Base-by-base conservation (phyloP, 2,888 invertebrate species). In the Chirona hameri region DNA sequence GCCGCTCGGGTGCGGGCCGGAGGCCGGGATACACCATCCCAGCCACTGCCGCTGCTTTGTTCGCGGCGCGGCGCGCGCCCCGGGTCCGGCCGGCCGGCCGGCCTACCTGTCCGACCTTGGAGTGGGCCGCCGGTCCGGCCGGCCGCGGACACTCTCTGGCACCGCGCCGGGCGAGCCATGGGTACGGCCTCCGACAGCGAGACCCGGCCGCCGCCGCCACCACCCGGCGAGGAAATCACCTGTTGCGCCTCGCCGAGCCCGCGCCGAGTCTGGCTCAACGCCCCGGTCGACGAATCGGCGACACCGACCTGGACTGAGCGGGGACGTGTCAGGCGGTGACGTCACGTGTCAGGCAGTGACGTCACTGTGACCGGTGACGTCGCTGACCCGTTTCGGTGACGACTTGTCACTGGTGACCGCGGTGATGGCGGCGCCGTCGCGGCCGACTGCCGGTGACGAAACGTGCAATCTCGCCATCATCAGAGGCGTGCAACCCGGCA, bases 101-200 rank as follows among this genome's bases (percentile, higher is more conserved):
- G 60, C n/a, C 21, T 60, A 60, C 60, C 60, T 60, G 60, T n/a
- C 60, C 27, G n/a, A 60, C 81, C 57, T 81, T 55, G 27, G 39
- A 55, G 31, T 21, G n/a, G 81, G 81, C 52, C 31, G 55, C 81
- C 29, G 81, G 4, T 39, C 81, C 52, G 52, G 12, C 52, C 52
- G 18, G 52, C 52, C 52, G 12, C 52, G 1, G 52, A 52, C 52
- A 57, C 48, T 57, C 14, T 81, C 46, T 27, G 24, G 52, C 52
- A 31, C 55, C 29, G 52, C 52, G 24, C 55, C 29, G 29, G 7
- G 18, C 24, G 52, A 15, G 24, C 29, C n/a, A 29, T 27, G 81
- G 21, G 55, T 52, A 31, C 81, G 31, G 81, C 18, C 27, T n/a
- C 81, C 10, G 55, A 27, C 55, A 29, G 81, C 29, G 55, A 27